Evolutionary conservation across 2,797 vertebrate genomes (phyloP), one percentile per base, ranked within the genome.

Genomic region (Pempheris klunzingeri): DNA sequence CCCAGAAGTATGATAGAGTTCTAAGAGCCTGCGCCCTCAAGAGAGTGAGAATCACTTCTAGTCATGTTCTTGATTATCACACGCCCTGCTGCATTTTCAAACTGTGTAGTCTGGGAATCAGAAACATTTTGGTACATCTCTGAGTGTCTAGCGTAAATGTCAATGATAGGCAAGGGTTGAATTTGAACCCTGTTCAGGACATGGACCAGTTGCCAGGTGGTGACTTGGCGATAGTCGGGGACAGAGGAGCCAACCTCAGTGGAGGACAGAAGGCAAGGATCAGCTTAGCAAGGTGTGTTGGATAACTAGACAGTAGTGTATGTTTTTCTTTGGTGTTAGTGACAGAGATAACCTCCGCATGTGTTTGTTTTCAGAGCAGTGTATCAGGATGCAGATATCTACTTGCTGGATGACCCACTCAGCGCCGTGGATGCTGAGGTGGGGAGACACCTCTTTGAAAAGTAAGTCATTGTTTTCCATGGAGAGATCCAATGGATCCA

Each of bases 371-470:
- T 79, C 61, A 99, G 98, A 90, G 97, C 98, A 0, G 96, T 98
- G 32, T 99, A 99, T 90, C 97, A 97, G 4, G 97, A 99, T 28
- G 97, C 98, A 39, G 98, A 99, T 72, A 95, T 99, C 92, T 99
- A 99, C 88, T 92, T 99, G 73, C 84, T 99, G 91, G 98, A 99
- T 22, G 98, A 99, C 71, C 98, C 97, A 0, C 93, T 99, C 83
- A 99, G 98, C 57, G 98, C 98, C 0, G 98, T 99, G 6, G 98
- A 99, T 81, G 93, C 96, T 7, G 97, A 99, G 91, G 98, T 99
- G 3, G 95, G 97, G 68, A 95, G 93, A 55, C 96, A 98, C 80
- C 91, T 99, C 52, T 99, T 99, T 90, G 96, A 99, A 78, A 94
- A 96, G 98, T 99, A 94, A 89, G 96, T 1, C 28, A 30, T 60